Conservation (phyloP, 2,888 invertebrate species). For the Apotomis capreana region DNA sequence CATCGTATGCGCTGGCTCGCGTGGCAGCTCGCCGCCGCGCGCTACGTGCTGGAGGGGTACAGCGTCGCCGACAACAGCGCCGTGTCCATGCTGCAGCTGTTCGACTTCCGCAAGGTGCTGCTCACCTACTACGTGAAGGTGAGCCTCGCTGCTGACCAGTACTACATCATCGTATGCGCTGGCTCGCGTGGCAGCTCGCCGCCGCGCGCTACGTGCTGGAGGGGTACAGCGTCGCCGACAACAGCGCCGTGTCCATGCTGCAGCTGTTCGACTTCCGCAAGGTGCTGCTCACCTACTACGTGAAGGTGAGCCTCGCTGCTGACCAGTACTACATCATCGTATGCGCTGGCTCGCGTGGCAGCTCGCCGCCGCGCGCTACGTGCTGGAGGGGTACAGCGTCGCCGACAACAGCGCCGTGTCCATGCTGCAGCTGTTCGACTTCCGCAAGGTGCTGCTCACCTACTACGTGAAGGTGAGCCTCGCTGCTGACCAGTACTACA, state of each 20-base stretch:
- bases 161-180: not conserved
- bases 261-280: conserved; percentile 99
- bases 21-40: conserved; percentile 86
- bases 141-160: not conserved
- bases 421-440: conserved; percentile 98
- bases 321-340: not conserved
- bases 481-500: not conserved
- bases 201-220: conserved; percentile 91
- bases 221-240: conserved; percentile 99
- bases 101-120: conserved; percentile 97
- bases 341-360: conserved; percentile 99
- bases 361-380: conserved; percentile 96
- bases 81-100: conserved; percentile 98
- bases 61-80: conserved; percentile 99
- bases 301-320: not conserved
- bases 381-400: conserved; percentile 99
- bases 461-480: conserved; percentile 9
- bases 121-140: conserved; percentile 17
- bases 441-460: conserved; percentile 91
- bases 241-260: conserved; percentile 97
- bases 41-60: conserved; percentile 99
- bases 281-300: conserved; percentile 82
- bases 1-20: conserved; percentile 90
- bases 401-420: conserved; percentile 98
- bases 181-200: not conserved